Percentiles rank a stretch among this genome's conserved stretches.
These are phyloP conservation scores for Unio pictorum DNA, from an alignment of 2,888 invertebrate species.

Conservation along the genomic window DNA sequence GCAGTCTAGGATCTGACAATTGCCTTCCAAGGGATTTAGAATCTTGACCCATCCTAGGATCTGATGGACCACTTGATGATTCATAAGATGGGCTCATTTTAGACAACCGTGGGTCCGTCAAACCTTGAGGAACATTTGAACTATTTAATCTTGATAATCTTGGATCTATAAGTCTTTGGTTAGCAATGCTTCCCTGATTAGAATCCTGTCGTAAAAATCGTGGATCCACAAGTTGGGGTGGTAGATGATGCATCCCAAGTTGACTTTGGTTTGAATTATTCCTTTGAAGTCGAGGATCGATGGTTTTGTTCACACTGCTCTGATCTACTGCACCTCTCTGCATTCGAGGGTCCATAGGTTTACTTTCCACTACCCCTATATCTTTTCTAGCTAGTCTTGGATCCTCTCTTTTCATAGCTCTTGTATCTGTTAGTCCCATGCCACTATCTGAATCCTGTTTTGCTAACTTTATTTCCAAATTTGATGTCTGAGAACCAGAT, in stretches of 20 bases:
- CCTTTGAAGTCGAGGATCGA: conserved; percentile 6
- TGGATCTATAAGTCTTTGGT: conserved; percentile 19
- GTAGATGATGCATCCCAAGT: conserved; percentile 28
- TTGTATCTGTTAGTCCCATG: conserved; percentile 15
- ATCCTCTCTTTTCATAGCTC: conserved; percentile 24
- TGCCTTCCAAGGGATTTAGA: conserved; percentile 1
- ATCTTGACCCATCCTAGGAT: conserved; percentile 3
- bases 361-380: conserved; percentile 14
- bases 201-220: conserved; percentile 36
- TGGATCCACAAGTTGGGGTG: conserved; percentile 33
- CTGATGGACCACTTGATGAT: conserved; percentile 9
- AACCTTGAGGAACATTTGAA: conserved; percentile 14
- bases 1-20: conserved; percentile 7
- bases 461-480: conserved; percentile 15
- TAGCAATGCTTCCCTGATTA: conserved; percentile 10
- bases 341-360: conserved; percentile 30
- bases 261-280: conserved; percentile 6
- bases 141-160: conserved; percentile 26
- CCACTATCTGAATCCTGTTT: too few relatives aligned
- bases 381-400: conserved; percentile 19
- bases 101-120: conserved; percentile 24
- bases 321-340: conserved; percentile 17
- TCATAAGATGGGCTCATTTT: conserved; percentile 25
- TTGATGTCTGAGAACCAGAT: conserved; percentile 5
- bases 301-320: background rate